Base-by-base conservation (phyloP, 37 sponge, comb jelly and placozoan genomes). In the Axinella damicornis region DNA sequence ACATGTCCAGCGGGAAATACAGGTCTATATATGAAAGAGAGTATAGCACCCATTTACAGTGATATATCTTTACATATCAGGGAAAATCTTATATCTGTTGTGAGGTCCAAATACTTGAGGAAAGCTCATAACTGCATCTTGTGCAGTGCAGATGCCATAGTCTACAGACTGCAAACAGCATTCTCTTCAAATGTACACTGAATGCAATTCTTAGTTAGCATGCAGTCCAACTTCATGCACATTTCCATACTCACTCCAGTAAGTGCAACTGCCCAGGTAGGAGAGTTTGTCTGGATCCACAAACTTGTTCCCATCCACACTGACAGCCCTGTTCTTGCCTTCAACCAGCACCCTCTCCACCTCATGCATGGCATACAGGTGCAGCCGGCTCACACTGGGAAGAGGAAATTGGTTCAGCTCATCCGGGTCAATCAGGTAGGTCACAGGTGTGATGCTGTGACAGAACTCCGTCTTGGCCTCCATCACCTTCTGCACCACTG, bases 381-480 rank as follows among this genome's bases (percentile, higher is more conserved):
- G 53, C 13, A 55, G 34, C 20, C 25, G 6, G 14, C 33, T 27
- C 12, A 58, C 21, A 5, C 34, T 57, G 31, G 76, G 55, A 56
- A n/a, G 38, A 16, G 36, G 55, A 35, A 17, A 24, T 25, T 53
- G 56, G 31, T 76, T 31, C 27, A 38, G 76, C 32, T 76, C 32
- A 16, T 58, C 34, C 2, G 74, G 62, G 21, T 85, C 71, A 33
- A 85, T 9, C 30, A 85, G 71, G 53, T 30, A 74, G 38, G 53
- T 38, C 11, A 53, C n/a, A 27, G 60, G 12, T 31, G 25, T 27
- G 31, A 85, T n/a, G 0, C 41, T 14, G 35, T 74, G 69, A 27
- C 68, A 65, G 33, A 77, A 77, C 33, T 56, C 78, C 36, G 71
- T 41, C 35, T 69, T 77, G 34, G 72, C 37, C 24, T 77, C 72